Percentiles rank a stretch among this genome's conserved stretches.
phyloP scores from a whole-genome alignment of 2,797 vertebrate genomes.

The Carapus acus region DNA sequence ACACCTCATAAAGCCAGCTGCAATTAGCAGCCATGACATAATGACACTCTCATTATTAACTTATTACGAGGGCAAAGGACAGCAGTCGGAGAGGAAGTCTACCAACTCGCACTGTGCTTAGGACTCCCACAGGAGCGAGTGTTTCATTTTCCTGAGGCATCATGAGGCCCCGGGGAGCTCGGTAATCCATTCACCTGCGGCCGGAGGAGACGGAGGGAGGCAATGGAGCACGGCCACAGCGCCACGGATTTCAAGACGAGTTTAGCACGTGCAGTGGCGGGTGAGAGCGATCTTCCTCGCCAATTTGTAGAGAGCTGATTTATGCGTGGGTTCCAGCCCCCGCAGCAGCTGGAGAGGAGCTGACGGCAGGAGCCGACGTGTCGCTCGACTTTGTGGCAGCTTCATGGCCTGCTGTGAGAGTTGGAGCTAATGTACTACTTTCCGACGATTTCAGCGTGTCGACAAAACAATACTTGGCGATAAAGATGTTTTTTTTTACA shows the following conservation, averaged over 20 bases:
- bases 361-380: too few relatives aligned
- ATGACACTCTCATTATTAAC: constrained; percentile 40
- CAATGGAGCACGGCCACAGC: constrained; percentile 8
- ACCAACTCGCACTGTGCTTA: background rate
- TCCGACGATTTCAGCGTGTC: too few relatives aligned
- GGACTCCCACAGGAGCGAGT: constrained; percentile 19
- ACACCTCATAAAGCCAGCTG: constrained; percentile 31
- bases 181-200: constrained; percentile 25
- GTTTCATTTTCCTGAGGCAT: constrained; percentile 54
- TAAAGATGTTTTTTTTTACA: too few relatives aligned
- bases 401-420: too few relatives aligned
- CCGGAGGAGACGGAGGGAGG: constrained; percentile 3
- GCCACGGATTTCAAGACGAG: constrained; percentile 17
- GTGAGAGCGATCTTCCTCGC: too few relatives aligned
- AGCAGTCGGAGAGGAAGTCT: constrained; percentile 6
- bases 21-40: constrained; percentile 37
- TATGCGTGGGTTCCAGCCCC: too few relatives aligned
- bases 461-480: too few relatives aligned
- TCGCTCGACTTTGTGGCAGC: too few relatives aligned
- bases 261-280: constrained; percentile 2
- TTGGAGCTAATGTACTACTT: too few relatives aligned
- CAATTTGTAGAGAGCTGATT: too few relatives aligned
- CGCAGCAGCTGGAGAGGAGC: too few relatives aligned
- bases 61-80: constrained; percentile 39
- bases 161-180: constrained; percentile 20